phyloP scores from a whole-genome alignment of 2,888 invertebrate species.

The Scaptomyza cyrtandrae region DNA sequence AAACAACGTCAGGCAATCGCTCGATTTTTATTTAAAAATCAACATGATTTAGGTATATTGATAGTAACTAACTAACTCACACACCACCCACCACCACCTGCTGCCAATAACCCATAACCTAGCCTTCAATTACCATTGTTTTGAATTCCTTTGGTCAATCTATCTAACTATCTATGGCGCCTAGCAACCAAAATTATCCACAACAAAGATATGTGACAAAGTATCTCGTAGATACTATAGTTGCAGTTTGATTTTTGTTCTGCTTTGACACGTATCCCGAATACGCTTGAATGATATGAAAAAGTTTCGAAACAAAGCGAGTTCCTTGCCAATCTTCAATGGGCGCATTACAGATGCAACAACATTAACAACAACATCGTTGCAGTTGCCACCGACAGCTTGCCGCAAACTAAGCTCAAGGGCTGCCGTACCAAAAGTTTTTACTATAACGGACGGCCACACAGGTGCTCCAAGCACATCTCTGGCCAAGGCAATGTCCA shows the following conservation, averaged over 20 bases:
- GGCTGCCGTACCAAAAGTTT: slow-evolving; percentile 66
- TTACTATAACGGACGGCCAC: slow-evolving; percentile 72
- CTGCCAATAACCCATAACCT: slow-evolving; percentile 11
- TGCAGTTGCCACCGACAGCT: slow-evolving; percentile 47
- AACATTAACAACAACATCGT: slow-evolving; percentile 74
- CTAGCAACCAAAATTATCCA: slow-evolving; percentile 70
- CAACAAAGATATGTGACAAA: slow-evolving; percentile 43
- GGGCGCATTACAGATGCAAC: slow-evolving; percentile 81
- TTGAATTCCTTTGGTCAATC: background rate
- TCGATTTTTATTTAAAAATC: slow-evolving; percentile 10
- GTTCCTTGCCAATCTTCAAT: slow-evolving; percentile 83
- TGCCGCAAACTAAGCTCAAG: slow-evolving; percentile 47
- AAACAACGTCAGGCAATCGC: slow-evolving; percentile 3
- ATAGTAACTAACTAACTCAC: background rate
- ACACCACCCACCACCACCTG: background rate
- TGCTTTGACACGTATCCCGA: background rate
- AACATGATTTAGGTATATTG: background rate
- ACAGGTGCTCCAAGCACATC: slow-evolving; percentile 51
- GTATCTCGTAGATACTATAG: slow-evolving; percentile 12
- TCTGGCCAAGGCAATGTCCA: slow-evolving; percentile 63
- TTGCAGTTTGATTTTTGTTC: slow-evolving; percentile 28
- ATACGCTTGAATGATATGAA: slow-evolving; percentile 65
- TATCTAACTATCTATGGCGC: slow-evolving; percentile 30
- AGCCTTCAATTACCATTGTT: slow-evolving; percentile 30
- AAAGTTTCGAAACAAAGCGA: slow-evolving; percentile 81